Conservation (phyloP, 2,797 vertebrate species). For the Cottoperca gobio region DNA sequence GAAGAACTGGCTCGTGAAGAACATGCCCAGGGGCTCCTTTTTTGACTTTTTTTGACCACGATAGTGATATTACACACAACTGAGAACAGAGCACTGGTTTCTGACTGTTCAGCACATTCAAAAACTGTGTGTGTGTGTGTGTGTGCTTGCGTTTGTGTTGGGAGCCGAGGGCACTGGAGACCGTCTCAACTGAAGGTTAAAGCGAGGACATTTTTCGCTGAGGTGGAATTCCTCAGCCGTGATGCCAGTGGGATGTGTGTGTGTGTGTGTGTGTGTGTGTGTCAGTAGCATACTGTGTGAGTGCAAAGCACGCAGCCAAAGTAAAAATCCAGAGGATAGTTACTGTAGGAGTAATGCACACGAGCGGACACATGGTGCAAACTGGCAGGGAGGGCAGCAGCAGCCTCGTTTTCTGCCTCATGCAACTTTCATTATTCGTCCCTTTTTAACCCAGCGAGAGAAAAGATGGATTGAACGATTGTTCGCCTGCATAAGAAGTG, state of each 20-base stretch:
- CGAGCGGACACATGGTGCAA: slow-evolving; percentile 22
- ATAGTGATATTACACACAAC: slow-evolving; percentile 24
- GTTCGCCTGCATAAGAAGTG: slow-evolving; percentile 34
- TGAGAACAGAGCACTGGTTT: slow-evolving; percentile 16
- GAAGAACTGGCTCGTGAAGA: slow-evolving; percentile 21
- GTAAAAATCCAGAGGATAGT: slow-evolving; percentile 39
- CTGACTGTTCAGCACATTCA: slow-evolving; percentile 41
- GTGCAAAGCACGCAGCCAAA: not conserved
- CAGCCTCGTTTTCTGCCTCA: slow-evolving; percentile 56
- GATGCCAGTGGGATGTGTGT: slow-evolving; percentile 39
- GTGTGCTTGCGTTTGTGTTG: slow-evolving; percentile 2
- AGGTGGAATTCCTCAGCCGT: slow-evolving; percentile 63
- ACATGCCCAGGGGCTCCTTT: slow-evolving; percentile 32
- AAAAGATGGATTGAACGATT: slow-evolving; percentile 19
- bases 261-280: slow-evolving; percentile 13
- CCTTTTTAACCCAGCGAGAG: slow-evolving; percentile 23
- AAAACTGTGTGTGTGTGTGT: slow-evolving; percentile 16
- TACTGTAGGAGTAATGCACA: not conserved
- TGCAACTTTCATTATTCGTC: slow-evolving; percentile 51
- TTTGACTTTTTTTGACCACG: slow-evolving; percentile 25
- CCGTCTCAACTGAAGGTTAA: slow-evolving; percentile 72
- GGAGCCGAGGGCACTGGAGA: slow-evolving; percentile 39
- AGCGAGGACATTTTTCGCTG: slow-evolving; percentile 66
- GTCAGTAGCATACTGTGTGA: slow-evolving; percentile 15
- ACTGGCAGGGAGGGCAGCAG: slow-evolving; percentile 33